Evolutionary conservation across 2,888 invertebrate genomes (phyloP), one percentile per base, ranked within the genome.

Genomic region (Hetaerina titia): DNA sequence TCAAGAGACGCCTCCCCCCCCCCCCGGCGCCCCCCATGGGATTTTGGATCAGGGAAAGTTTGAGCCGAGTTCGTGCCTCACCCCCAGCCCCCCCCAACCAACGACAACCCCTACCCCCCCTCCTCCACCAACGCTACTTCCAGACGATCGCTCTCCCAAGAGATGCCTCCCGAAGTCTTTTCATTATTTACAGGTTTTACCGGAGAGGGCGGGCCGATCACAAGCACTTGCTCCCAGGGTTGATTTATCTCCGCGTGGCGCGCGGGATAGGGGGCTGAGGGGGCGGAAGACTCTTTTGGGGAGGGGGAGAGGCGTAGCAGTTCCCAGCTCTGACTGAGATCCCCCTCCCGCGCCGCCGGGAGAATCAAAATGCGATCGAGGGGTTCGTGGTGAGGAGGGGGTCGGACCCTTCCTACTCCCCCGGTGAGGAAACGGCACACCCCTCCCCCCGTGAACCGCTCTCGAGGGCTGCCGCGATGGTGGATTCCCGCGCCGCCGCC

Each of bases 191-290:
- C 45, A 45, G 22, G 89, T 60, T n/a, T 22, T 7, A 22, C n/a
- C 17, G 63, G 58, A n/a, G n/a, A 25, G 31, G 31, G 31, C 9
- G 90, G 63, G 64, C 31, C 90, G 45, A 64, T 90, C 90, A 90
- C 11, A 57, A 31, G 63, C 90, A 90, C 63, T 45, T 90, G 90
- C 64, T 90, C 19, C 45, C 63, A 31, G 22, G 63, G 90, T 90
- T 90, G 90, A 90, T 90, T 90, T 90, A 90, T 64, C 90, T 63
- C 31, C 90, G 63, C 15, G 60, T 13, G 31, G 45, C 31, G 22
- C 22, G 22, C 89, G 58, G 56, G 57, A 57, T 56, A 11, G 15
- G 9, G 89, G 19, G 58, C n/a, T n/a, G 89, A 22, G 69, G 45
- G 45, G 4, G 45, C 45, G 45, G 45, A 45, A 45, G 45, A 45